Percentiles rank a stretch among this genome's conserved stretches.
phyloP scores from a whole-genome alignment of 1,140 invertebrate genomes.

The Diprion similis region DNA sequence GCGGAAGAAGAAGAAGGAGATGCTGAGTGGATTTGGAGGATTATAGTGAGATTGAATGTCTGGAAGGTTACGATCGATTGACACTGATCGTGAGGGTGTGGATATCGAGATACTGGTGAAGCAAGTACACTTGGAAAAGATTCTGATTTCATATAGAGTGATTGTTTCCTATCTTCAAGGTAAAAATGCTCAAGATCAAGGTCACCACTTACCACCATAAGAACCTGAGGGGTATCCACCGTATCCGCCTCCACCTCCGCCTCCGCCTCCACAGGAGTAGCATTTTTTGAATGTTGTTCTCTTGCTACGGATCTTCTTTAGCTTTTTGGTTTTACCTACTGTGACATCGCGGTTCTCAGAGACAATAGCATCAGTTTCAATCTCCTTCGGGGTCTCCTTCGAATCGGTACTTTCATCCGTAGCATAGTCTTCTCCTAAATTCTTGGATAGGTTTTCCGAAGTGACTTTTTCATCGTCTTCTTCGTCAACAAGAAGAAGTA shows the following conservation, averaged over 20 bases:
- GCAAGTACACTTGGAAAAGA: constrained; percentile 19
- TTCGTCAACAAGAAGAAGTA: neutral
- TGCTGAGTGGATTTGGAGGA: no score
- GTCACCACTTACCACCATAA: neutral
- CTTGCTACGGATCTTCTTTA: constrained; percentile 43
- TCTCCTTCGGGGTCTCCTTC: constrained; percentile 21
- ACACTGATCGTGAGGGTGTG: no score
- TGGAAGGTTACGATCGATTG: no score
- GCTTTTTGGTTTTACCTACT: constrained; percentile 27
- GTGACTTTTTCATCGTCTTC: neutral
- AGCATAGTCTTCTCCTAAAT: neutral
- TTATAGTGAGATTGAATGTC: no score
- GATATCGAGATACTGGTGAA: no score
- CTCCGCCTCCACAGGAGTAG: neutral
- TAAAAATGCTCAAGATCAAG: neutral
- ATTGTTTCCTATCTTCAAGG: no score
- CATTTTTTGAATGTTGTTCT: constrained; percentile 44
- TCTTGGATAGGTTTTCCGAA: neutral
- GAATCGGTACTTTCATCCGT: neutral
- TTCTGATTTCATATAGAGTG: neutral
- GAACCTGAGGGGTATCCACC: constrained; percentile 24
- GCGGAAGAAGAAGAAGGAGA: no score
- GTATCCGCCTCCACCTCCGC: constrained; percentile 11
- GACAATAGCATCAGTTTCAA: neutral
- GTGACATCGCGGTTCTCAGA: neutral